phyloP scores from a whole-genome alignment of 2,888 invertebrate genomes.

The Blastobasis adustella region DNA sequence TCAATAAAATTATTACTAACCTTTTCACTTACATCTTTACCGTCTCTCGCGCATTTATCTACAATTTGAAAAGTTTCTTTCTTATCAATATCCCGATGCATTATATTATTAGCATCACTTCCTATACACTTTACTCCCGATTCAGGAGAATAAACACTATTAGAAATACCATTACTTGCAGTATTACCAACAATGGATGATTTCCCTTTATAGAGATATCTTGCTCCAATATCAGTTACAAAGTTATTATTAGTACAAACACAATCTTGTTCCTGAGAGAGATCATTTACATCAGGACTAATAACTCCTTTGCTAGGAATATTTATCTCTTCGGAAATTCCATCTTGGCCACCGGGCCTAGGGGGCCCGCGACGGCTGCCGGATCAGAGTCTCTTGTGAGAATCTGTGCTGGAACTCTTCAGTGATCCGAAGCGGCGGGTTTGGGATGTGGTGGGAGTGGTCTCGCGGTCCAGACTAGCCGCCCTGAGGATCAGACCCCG shows the following conservation, averaged over 20 bases:
- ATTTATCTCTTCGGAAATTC: background rate
- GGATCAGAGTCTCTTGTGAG: conserved; percentile 70
- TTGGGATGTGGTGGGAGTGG: conserved; percentile 34
- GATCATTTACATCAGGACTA: conserved; percentile 13
- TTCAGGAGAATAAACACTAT: too few relatives aligned
- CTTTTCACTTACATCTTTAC: too few relatives aligned
- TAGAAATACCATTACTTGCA: too few relatives aligned
- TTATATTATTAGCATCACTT: too few relatives aligned
- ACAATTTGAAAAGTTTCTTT: too few relatives aligned
- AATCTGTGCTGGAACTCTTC: conserved; percentile 57
- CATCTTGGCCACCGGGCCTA: conserved; percentile 22
- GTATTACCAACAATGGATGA: too few relatives aligned
- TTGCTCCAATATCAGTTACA: conserved; percentile 5
- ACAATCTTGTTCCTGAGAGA: conserved; percentile 10
- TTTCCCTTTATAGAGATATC: conserved; percentile 7
- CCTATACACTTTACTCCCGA: too few relatives aligned
- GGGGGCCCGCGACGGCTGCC: conserved; percentile 35
- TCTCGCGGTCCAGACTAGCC: conserved; percentile 62
- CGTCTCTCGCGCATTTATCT: too few relatives aligned
- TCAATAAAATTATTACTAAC: too few relatives aligned
- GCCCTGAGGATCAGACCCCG: conserved; percentile 63
- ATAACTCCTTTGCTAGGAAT: conserved; percentile 2
- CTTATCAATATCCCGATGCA: too few relatives aligned
- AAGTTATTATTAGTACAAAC: background rate
- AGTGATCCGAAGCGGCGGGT: conserved; percentile 51